These are phyloP conservation scores for Oscheius sp. DNA, from an alignment of 2,888 invertebrate species.

Conservation along the genomic window DNA sequence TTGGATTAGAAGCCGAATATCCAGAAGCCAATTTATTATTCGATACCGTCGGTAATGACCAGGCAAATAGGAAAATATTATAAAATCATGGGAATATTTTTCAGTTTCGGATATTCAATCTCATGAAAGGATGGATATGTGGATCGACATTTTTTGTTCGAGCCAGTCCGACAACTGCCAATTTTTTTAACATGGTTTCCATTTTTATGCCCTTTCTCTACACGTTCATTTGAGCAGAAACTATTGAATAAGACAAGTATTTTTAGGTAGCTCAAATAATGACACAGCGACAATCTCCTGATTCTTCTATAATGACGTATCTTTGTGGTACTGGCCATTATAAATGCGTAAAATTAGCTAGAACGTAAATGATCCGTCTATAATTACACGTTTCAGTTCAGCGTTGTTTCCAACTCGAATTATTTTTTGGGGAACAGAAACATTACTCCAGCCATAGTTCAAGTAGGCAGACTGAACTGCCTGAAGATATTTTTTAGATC, in stretches of 20 bases:
- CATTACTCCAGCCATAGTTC: conserved; percentile 47
- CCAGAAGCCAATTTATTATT: conserved; percentile 47
- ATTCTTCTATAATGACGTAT: conserved; percentile 60
- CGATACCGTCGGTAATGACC: conserved; percentile 58
- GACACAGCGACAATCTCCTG: conserved; percentile 50
- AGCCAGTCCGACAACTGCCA: conserved; percentile 44
- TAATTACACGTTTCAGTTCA: conserved; percentile 28
- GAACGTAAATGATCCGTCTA: conserved; percentile 35
- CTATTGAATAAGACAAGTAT: neutral
- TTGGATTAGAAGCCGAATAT: conserved; percentile 49
- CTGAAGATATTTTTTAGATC: conserved; percentile 14
- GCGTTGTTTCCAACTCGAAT: conserved; percentile 53
- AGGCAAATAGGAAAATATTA: conserved; percentile 31
- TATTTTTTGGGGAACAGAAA: conserved; percentile 51
- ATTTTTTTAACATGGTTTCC: conserved; percentile 46
- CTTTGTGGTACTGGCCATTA: conserved; percentile 51
- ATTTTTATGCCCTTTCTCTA: neutral
- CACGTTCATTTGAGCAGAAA: neutral
- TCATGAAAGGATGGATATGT: conserved; percentile 62
- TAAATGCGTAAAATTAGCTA: conserved; percentile 49
- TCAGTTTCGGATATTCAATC: conserved; percentile 47
- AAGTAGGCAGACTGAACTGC: conserved; percentile 37
- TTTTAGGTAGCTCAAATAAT: conserved; percentile 50
- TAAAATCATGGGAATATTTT: conserved; percentile 4
- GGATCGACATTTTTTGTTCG: conserved; percentile 58